These are phyloP conservation scores for Lochmaea capreae DNA, from an alignment of 2,888 invertebrate species.

Conservation along the genomic window DNA sequence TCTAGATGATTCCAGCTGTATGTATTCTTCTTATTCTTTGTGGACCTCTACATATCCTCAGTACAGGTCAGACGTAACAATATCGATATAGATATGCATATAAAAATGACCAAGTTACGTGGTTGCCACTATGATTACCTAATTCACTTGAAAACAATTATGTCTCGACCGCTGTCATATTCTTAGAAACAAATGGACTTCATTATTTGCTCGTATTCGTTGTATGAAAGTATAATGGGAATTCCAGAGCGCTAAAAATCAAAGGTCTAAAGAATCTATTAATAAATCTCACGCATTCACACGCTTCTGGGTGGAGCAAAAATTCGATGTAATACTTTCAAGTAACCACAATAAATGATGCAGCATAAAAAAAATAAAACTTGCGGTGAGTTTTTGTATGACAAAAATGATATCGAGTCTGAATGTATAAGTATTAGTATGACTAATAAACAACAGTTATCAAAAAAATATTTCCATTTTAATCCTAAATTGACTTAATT, in stretches of 20 bases:
- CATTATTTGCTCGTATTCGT: neutral
- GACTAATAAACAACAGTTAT: neutral
- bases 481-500: no score
- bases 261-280: neutral
- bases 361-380: slow-evolving; percentile 26
- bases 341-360: slow-evolving; percentile 24
- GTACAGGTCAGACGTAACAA: no score
- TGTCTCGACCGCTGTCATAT: neutral
- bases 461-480: neutral
- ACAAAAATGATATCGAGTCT: slow-evolving; percentile 8
- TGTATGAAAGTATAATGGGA: neutral
- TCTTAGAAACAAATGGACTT: neutral
- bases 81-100: no score
- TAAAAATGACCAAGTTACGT: neutral
- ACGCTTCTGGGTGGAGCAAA: slow-evolving; percentile 4
- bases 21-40: no score
- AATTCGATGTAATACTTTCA: slow-evolving; percentile 20
- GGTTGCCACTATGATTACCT: neutral
- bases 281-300: slow-evolving; percentile 10
- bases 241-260: neutral
- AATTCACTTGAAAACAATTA: neutral
- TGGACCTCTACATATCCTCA: no score
- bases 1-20: no score
- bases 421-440: slow-evolving; percentile 4
- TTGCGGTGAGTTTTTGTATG: slow-evolving; percentile 23